These are phyloP conservation scores for Phyllopteryx taeniolatus DNA, from an alignment of 2,113 vertebrate species.

Conservation along the genomic window DNA sequence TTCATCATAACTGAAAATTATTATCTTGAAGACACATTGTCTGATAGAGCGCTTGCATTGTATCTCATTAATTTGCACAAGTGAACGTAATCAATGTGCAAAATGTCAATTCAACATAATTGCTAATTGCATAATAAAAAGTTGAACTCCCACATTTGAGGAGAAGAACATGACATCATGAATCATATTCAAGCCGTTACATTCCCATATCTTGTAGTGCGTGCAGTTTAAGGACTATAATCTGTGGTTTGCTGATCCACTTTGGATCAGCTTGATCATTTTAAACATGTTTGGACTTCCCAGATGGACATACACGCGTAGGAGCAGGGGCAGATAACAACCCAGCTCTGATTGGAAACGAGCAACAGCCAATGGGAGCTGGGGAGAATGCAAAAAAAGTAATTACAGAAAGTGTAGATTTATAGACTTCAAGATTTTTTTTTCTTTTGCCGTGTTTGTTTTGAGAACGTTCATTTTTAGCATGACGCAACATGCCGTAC, in stretches of 20 bases:
- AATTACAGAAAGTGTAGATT: constrained; percentile 15
- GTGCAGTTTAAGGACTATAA: constrained; percentile 42
- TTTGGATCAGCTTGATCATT: constrained; percentile 16
- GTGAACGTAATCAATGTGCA: no score
- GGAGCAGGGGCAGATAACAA: constrained; percentile 1
- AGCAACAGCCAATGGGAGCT: constrained; percentile 2
- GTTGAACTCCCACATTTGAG: not conserved
- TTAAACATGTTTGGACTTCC: constrained; percentile 19
- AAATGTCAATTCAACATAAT: no score
- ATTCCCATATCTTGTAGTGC: constrained; percentile 13
- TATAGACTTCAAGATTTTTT: no score
- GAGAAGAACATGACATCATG: not conserved
- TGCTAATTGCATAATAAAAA: not conserved
- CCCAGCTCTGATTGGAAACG: constrained; percentile 13
- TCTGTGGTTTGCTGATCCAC: constrained; percentile 12
- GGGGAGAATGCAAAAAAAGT: constrained; percentile 2
- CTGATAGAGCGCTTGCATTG: no score
- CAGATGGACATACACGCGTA: constrained; percentile 21
- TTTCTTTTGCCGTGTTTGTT: constrained; percentile 1
- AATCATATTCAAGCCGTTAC: constrained; percentile 1
- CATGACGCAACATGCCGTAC: not conserved
- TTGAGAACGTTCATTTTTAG: not conserved
- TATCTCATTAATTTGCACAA: not conserved
- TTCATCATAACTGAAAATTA: no score
- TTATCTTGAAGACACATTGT: no score